Conservation (phyloP, 2,888 invertebrate genomes). For the Dasypolia templi region DNA sequence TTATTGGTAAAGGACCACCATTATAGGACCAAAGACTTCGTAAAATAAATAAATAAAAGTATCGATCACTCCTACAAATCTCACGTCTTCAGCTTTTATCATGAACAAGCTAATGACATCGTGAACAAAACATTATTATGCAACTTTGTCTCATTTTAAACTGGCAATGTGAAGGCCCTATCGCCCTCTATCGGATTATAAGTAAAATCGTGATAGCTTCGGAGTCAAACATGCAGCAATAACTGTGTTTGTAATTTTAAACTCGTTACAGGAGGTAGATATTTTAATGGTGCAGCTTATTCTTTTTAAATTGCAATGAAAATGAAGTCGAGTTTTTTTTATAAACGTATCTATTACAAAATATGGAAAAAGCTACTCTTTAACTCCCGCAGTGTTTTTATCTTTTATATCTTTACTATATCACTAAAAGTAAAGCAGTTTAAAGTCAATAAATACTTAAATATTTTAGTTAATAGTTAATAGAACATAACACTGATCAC, state of each 20-base stretch:
- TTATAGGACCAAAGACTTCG: neutral
- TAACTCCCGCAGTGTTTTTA: neutral
- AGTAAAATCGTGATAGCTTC: neutral
- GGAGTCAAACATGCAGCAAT: neutral
- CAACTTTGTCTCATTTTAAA: neutral
- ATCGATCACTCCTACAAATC: neutral
- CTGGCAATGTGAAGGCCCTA: neutral
- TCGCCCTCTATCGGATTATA: slow-evolving; percentile 55
- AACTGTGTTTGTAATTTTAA: neutral
- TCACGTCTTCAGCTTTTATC: neutral
- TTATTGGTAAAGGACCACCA: neutral
- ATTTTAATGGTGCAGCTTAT: neutral
- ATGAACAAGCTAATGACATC: neutral
- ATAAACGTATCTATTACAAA: no score
- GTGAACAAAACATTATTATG: neutral
- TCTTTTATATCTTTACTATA: neutral
- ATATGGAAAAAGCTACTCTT: neutral
- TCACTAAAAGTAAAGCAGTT: neutral
- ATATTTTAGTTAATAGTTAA: neutral
- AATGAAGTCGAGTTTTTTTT: no score
- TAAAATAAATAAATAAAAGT: neutral
- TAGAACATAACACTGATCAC: neutral
- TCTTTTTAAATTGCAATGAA: neutral
- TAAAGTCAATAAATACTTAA: neutral
- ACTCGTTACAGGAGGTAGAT: no score